Evolutionary conservation across 2,888 invertebrate species (phyloP).

Genomic region (Schizotus pectinicornis): DNA sequence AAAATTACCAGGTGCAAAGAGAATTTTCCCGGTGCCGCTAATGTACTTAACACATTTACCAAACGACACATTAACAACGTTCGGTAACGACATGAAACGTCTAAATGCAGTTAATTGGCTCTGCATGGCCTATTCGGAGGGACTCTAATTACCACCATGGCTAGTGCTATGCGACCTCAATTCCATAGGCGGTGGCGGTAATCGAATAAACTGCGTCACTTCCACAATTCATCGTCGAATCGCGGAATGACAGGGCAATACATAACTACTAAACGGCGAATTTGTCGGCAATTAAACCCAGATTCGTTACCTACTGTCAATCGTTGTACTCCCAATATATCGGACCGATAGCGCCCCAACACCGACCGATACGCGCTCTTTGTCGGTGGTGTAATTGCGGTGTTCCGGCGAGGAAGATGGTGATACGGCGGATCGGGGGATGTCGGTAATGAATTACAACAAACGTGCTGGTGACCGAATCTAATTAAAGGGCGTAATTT

Average conservation of each 20-base stretch:
- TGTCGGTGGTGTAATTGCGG: not conserved
- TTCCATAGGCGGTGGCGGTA: slow-evolving; percentile 4
- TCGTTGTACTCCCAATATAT: slow-evolving; percentile 6
- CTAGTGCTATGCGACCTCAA: not conserved
- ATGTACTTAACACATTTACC: slow-evolving; percentile 3
- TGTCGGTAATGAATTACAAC: slow-evolving; percentile 19
- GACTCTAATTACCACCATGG: not conserved
- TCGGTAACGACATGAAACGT: slow-evolving; percentile 15
- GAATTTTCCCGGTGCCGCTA: too few species aligned
- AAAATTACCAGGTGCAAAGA: too few species aligned
- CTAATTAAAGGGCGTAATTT: slow-evolving; percentile 26
- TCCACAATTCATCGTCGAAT: slow-evolving; percentile 38
- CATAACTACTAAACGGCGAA: slow-evolving; percentile 40
- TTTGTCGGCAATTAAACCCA: slow-evolving; percentile 43
- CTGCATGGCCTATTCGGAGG: not conserved
- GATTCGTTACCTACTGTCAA: slow-evolving; percentile 42
- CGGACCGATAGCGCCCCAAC: too few species aligned
- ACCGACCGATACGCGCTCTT: not conserved
- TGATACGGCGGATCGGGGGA: slow-evolving; percentile 6
- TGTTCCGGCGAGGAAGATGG: slow-evolving; percentile 1
- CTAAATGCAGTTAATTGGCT: slow-evolving; percentile 12
- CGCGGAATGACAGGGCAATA: slow-evolving; percentile 42
- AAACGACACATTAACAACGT: slow-evolving; percentile 18
- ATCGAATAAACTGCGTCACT: slow-evolving; percentile 35
- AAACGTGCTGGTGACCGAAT: slow-evolving; percentile 17